Conservation (phyloP, 1,140 invertebrate species). For the Dendrolimus kikuchii region DNA sequence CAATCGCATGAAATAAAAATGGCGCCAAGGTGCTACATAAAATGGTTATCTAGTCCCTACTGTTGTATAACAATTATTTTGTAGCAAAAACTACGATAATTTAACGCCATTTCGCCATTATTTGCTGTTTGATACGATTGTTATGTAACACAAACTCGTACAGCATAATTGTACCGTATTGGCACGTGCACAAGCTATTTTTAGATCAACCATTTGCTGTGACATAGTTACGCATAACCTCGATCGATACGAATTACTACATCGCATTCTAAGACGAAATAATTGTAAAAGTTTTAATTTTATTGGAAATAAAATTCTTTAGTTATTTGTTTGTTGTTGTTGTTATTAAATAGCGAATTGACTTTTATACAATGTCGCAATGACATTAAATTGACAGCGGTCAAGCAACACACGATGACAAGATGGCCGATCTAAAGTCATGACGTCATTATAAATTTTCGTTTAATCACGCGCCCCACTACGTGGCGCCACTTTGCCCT, state of each 20-base stretch:
- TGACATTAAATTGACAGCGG: conserved; percentile 63
- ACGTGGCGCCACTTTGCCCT: conserved; percentile 39
- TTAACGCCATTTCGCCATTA: background rate
- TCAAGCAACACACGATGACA: conserved; percentile 55
- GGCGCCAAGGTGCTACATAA: conserved; percentile 64
- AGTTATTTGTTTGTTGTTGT: conserved; percentile 44
- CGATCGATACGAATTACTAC: conserved; percentile 22
- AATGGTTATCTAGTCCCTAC: conserved; percentile 20
- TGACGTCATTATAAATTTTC: conserved; percentile 11
- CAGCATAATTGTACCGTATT: conserved; percentile 16
- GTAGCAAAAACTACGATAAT: background rate
- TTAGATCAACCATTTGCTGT: conserved; percentile 33
- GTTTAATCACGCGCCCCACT: conserved; percentile 43
- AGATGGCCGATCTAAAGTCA: conserved; percentile 41
- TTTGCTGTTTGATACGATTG: background rate
- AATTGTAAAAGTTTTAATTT: too few species aligned
- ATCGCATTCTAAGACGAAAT: too few species aligned
- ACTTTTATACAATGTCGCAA: conserved; percentile 54
- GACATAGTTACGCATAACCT: conserved; percentile 21
- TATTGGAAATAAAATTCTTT: background rate
- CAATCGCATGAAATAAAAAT: conserved; percentile 63
- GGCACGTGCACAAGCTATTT: conserved; percentile 61
- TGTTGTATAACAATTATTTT: background rate
- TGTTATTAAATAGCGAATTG: conserved; percentile 48
- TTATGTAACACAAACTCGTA: conserved; percentile 9